A percentile compares a stretch with the other conserved stretches of the same genome.
phyloP scores from a whole-genome alignment of 1,140 invertebrate species.

The Drosophila orena region DNA sequence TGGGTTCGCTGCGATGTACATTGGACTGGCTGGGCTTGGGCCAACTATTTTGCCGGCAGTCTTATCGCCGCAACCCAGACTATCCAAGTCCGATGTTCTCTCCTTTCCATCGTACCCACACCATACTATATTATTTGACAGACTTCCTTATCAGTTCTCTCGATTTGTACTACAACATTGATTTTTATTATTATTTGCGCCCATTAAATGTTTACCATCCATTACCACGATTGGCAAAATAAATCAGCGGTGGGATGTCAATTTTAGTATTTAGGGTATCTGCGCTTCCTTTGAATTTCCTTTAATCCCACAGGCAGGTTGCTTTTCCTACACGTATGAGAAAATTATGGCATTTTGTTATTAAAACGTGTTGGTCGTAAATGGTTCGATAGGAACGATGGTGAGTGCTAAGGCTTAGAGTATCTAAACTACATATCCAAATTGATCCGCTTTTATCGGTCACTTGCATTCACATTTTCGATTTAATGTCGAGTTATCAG shows the following conservation, averaged over 20 bases:
- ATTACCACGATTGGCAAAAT: conserved; percentile 3
- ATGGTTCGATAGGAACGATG: too few relatives aligned
- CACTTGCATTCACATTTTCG: not conserved
- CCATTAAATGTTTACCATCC: conserved; percentile 23
- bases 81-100: conserved; percentile 12
- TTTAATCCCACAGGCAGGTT: conserved; percentile 16
- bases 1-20: conserved; percentile 9
- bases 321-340: not conserved
- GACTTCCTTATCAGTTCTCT: conserved; percentile 5
- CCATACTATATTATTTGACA: not conserved
- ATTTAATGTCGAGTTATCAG: not conserved
- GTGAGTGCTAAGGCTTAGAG: not conserved
- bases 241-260: conserved; percentile 1
- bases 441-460: not conserved
- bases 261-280: conserved; percentile 8
- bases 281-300: conserved; percentile 3
- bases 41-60: conserved; percentile 17
- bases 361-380: not conserved
- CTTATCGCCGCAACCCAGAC: conserved; percentile 28
- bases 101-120: too few relatives aligned
- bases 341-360: not conserved
- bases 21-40: conserved; percentile 16
- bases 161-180: not conserved
- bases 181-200: conserved; percentile 22
- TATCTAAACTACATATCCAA: not conserved